phyloP scores from a whole-genome alignment of 2,113 vertebrate genomes.

The Oncorhynchus gorbuscha region DNA sequence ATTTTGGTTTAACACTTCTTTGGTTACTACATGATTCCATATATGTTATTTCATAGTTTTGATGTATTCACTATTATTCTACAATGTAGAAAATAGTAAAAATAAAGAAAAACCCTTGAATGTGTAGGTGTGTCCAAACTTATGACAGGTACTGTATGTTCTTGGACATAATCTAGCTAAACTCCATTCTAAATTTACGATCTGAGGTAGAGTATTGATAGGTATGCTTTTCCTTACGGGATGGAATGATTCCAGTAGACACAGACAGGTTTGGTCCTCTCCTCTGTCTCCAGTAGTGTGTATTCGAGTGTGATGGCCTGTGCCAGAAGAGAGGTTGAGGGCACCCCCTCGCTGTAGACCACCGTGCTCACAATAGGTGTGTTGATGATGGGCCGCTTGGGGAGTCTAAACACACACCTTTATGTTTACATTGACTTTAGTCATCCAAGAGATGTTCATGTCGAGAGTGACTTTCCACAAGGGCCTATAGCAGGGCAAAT shows the following conservation, averaged over 20 bases:
- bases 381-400: conserved; percentile 84
- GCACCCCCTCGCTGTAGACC: conserved; percentile 70
- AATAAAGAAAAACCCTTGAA: too few relatives aligned
- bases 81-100: too few relatives aligned
- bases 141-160: too few relatives aligned
- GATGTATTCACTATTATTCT: too few relatives aligned
- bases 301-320: conserved; percentile 78
- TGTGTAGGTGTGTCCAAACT: too few relatives aligned
- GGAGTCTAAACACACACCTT: conserved; percentile 69
- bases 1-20: too few relatives aligned
- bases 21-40: too few relatives aligned
- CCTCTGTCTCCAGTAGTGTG: conserved; percentile 79
- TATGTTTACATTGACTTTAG: neutral
- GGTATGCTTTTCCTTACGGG: conserved; percentile 61
- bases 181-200: neutral
- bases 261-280: conserved; percentile 85
- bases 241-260: conserved; percentile 90
- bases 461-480: too few relatives aligned
- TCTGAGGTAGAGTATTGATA: neutral
- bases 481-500: too few relatives aligned
- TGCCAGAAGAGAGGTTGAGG: conserved; percentile 57
- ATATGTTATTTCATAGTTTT: too few relatives aligned
- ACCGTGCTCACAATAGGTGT: conserved; percentile 80
- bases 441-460: neutral
- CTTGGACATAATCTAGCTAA: neutral